Evolutionary conservation across 1,140 invertebrate genomes (phyloP), one percentile per base, ranked within the genome.

Genomic region (Scaptomyza hsui): DNA sequence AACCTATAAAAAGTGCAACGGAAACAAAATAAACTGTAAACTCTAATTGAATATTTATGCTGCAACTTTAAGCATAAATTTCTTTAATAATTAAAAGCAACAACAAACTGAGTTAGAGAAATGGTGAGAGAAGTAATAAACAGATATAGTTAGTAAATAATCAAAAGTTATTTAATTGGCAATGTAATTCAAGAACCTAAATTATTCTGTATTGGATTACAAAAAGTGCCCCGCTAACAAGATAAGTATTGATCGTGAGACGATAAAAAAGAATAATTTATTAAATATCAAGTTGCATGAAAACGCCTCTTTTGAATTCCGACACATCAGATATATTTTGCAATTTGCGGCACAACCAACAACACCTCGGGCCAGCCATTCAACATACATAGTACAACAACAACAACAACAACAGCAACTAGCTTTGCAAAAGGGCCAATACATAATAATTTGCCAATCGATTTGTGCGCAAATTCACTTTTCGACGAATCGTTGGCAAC

Each of bases 371-470:
- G 80, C 72, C 71, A 73, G 44, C 60, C 59, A 77, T 67, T 63
- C 53, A 75, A 74, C 73, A 73, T 70, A 68, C 63, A 62, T 70
- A 19, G 16, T 29, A 21, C 39, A 32, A 29, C 1, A 1, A 29
- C 26, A 19, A 29, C 45, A 39, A 35, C 0, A 3, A 18, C 35
- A 1, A 29, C 26, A 29, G n/a, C n/a, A 29, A 29, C n/a, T 49
- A 52, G 2, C 15, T 18, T 18, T 45, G 32, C 47, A 21, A 44
- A 47, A 62, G 55, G 61, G 69, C 68, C 81, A 64, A 73, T 85
- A 74, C 77, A 85, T 81, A 77, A 77, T 85, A 83, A 85, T 85
- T 85, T 85, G 81, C 81, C 80, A 76, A 80, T 76, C 80, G 80
- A 85, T 85, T 85, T 85, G 81, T 72, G 76, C 49, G 72, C 81